Evolutionary conservation across 2,888 invertebrate species (phyloP).

Genomic region (Mycogona germanica): DNA sequence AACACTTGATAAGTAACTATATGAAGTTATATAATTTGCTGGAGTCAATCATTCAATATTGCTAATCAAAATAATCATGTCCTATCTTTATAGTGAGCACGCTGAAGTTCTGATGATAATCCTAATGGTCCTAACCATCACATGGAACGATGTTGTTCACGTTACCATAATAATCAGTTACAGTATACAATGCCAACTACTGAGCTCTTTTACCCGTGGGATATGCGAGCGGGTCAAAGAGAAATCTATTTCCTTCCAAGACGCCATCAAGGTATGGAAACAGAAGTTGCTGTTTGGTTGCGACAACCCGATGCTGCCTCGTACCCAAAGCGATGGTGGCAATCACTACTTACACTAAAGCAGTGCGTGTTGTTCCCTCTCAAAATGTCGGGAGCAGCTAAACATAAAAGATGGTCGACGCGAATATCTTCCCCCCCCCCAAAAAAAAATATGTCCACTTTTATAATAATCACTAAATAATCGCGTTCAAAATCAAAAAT

Average conservation of each 20-base stretch:
- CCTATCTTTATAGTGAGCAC: constrained; percentile 1
- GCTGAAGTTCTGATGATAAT: constrained; percentile 44
- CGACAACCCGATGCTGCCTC: too few relatives aligned
- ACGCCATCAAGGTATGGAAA: constrained; percentile 58
- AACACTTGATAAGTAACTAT: too few relatives aligned
- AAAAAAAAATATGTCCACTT: too few relatives aligned
- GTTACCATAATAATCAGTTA: constrained; percentile 71
- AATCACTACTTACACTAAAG: too few relatives aligned
- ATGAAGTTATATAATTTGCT: background rate
- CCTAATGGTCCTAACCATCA: constrained; percentile 50
- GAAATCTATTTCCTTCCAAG: constrained; percentile 53
- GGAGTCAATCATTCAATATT: too few relatives aligned
- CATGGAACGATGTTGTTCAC: constrained; percentile 68
- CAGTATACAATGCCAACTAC: constrained; percentile 64
- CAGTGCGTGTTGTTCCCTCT: too few relatives aligned
- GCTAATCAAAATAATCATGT: background rate
- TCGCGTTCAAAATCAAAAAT: background rate
- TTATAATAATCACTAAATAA: background rate
- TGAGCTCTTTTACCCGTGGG: constrained; percentile 52
- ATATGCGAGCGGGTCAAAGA: constrained; percentile 57
- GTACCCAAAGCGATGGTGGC: too few relatives aligned
- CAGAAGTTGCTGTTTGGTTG: background rate
- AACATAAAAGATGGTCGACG: too few relatives aligned
- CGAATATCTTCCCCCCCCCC: too few relatives aligned
- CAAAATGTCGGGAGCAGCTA: too few relatives aligned